phyloP scores from a whole-genome alignment of 2,888 invertebrate genomes.

The Lucinisca nassula region DNA sequence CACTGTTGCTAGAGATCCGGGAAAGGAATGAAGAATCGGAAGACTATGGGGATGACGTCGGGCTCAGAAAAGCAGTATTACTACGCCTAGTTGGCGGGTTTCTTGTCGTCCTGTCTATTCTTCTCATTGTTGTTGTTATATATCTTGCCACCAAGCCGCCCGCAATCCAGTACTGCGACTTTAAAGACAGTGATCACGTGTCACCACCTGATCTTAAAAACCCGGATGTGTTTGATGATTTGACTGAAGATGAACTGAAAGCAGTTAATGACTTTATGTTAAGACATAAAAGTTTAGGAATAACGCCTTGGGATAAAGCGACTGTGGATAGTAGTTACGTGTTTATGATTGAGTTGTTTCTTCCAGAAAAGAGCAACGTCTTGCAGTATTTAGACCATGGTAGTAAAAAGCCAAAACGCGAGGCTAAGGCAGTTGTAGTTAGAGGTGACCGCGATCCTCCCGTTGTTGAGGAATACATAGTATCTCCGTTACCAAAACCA shows the following conservation, averaged over 20 bases:
- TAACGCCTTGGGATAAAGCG: constrained; percentile 54
- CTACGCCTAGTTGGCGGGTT: constrained; percentile 7
- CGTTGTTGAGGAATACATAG: constrained; percentile 80
- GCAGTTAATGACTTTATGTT: constrained; percentile 72
- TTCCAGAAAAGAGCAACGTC: constrained; percentile 74
- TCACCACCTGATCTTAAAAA: constrained; percentile 68
- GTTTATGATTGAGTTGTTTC: constrained; percentile 73
- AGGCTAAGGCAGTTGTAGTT: constrained; percentile 76
- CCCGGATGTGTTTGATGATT: constrained; percentile 78
- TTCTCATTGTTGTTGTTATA: constrained; percentile 40
- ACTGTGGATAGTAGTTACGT: constrained; percentile 75
- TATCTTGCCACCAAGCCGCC: constrained; percentile 25
- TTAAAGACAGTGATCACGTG: constrained; percentile 32
- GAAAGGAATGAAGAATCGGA: not conserved
- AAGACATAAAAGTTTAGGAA: constrained; percentile 49
- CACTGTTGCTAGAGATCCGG: not conserved
- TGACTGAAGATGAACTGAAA: constrained; percentile 75
- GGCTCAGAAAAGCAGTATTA: not conserved
- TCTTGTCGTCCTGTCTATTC: constrained; percentile 9
- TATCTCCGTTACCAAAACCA: constrained; percentile 78
- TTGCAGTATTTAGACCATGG: constrained; percentile 69
- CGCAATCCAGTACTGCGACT: constrained; percentile 24
- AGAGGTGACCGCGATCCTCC: constrained; percentile 78
- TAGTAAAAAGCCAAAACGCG: constrained; percentile 67
- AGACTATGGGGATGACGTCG: not conserved